phyloP scores from a whole-genome alignment of 2,113 vertebrate species.

The Nesogale talazaci region DNA sequence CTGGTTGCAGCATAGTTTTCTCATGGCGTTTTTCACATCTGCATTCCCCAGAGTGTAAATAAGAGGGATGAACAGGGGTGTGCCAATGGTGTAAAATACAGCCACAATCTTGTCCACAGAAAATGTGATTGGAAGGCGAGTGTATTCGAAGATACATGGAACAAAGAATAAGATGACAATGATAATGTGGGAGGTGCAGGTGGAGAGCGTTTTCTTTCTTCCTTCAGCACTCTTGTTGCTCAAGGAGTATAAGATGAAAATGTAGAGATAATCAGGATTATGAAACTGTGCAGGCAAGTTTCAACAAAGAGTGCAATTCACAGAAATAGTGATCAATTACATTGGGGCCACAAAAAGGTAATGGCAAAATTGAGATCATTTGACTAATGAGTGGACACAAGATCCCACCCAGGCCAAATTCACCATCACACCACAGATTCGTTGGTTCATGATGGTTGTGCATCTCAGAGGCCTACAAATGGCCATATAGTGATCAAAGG shows the following conservation, averaged over 20 bases:
- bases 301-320: slow-evolving; percentile 50
- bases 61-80: slow-evolving; percentile 47
- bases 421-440: neutral
- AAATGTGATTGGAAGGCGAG: neutral
- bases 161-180: slow-evolving; percentile 13
- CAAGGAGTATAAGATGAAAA: slow-evolving; percentile 17
- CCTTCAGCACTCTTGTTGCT: slow-evolving; percentile 1
- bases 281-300: slow-evolving; percentile 42
- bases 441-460: neutral
- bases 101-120: slow-evolving; percentile 38
- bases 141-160: slow-evolving; percentile 38
- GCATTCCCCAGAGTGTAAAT: slow-evolving; percentile 52
- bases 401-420: neutral
- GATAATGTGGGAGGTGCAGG: slow-evolving; percentile 18
- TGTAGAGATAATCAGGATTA: neutral
- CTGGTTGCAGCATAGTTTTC: neutral
- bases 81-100: slow-evolving; percentile 51
- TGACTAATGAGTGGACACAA: neutral
- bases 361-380: neutral
- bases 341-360: slow-evolving; percentile 53
- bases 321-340: slow-evolving; percentile 58
- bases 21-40: slow-evolving; percentile 32
- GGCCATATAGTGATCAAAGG: neutral
- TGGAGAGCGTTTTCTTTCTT: slow-evolving; percentile 22
- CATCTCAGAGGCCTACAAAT: neutral